Evolutionary conservation across 2,797 vertebrate genomes (phyloP).

Genomic region (Echiichthys vipera): DNA sequence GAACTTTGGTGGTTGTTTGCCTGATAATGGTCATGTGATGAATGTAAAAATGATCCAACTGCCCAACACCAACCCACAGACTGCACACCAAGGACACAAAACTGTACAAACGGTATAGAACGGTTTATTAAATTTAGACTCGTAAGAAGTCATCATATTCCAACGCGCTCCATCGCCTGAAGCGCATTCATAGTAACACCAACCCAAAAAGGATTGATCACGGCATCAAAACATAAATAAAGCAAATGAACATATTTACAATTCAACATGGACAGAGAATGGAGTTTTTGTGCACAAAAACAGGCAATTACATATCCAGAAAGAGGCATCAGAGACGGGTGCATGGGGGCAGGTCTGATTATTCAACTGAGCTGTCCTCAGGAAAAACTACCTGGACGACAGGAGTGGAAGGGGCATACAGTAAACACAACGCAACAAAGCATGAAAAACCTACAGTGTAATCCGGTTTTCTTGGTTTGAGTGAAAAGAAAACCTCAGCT

Average conservation of each 20-base stretch:
- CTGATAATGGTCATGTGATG: background rate
- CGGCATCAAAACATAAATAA: slow-evolving; percentile 93
- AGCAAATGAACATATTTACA: slow-evolving; percentile 96
- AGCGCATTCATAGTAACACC: slow-evolving; percentile 92
- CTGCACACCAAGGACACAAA: slow-evolving; percentile 61
- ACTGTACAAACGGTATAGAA: slow-evolving; percentile 85
- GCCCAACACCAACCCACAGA: slow-evolving; percentile 27
- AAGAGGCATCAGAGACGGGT: slow-evolving; percentile 20
- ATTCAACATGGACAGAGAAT: slow-evolving; percentile 64
- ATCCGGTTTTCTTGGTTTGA: slow-evolving; percentile 50
- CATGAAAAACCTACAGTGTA: slow-evolving; percentile 11
- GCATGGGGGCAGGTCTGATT: background rate
- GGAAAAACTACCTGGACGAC: background rate
- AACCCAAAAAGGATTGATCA: slow-evolving; percentile 98
- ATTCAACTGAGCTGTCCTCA: background rate
- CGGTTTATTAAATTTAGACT: slow-evolving; percentile 99
- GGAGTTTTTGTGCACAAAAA: slow-evolving; percentile 62
- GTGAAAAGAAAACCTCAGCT: slow-evolving; percentile 21
- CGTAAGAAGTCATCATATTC: slow-evolving; percentile 98
- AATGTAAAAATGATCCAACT: background rate
- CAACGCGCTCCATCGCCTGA: slow-evolving; percentile 88
- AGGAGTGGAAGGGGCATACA: background rate
- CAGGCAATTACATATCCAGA: slow-evolving; percentile 36
- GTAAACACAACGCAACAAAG: slow-evolving; percentile 37
- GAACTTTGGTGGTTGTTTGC: background rate